Base-by-base conservation (phyloP, 2,797 vertebrate species). In the Euthynnus affinis region DNA sequence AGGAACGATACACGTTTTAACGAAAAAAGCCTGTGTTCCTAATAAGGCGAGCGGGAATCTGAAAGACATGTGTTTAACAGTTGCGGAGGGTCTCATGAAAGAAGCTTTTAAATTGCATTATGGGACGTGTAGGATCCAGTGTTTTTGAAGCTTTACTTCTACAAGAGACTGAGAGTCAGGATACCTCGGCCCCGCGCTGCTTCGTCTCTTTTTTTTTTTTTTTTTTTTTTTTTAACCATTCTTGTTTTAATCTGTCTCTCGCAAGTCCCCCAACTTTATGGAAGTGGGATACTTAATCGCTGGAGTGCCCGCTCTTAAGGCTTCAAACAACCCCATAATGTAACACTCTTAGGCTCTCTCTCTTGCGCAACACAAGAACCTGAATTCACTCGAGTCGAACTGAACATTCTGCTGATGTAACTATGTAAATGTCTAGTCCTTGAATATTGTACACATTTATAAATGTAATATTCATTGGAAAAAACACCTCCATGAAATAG, bases 401-500 rank as follows among this genome's bases (percentile, higher is more conserved):
- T 40, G 14, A 56, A 9, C 13, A 56, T 42, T 42, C 25, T 20
- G 23, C 22, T 40, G 6, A 23, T 37, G 44, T 52, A 3, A 66
- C 25, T 44, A 68, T 56, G 32, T 17, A 37, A 75, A 64, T 23
- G 23, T 37, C 14, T 27, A 37, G 59, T 58, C 60, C 59, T 56
- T 17, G 9, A 44, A 22, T 34, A n/a, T 37, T 34, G 71, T 20
- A 37, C 1, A 66, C 10, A 37, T 60, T 15, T 25, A 32, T 18
- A 44, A 65, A 59, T 32, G 48, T 1, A 29, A 46, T 62, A 53
- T 49, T 48, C 27, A 34, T 42, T 48, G 18, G n/a, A n/a, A 49
- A 5, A 40, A 59, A 51, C 18, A 22, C 12, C 51, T 53, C 40
- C 13, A n/a, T 40, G 37, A 40, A 40, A 40, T 59, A 44, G 37